A percentile compares a stretch with the other conserved stretches of the same genome.
Conservation (phyloP, 2,888 invertebrate species). For the Lepidochrysops patricia region DNA sequence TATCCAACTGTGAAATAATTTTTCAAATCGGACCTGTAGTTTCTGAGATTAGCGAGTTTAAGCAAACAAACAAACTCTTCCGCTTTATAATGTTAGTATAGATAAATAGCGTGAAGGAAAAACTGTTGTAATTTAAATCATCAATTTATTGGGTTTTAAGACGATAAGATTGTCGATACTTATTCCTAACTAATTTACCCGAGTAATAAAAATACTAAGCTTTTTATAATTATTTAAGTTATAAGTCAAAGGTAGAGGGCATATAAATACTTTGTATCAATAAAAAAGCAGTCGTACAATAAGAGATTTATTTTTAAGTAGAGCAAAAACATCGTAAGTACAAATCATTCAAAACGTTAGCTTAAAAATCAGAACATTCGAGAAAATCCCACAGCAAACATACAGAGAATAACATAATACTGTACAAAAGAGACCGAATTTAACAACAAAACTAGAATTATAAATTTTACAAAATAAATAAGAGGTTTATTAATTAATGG, state of each 20-base stretch:
- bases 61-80: no score
- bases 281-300: constrained; percentile 38
- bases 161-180: no score
- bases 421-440: constrained; percentile 21
- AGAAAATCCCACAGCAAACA: constrained; percentile 17
- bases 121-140: no score
- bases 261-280: constrained; percentile 16
- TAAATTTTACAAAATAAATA: constrained; percentile 28
- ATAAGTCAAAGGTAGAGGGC: not conserved
- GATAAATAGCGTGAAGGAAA: no score
- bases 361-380: constrained; percentile 18
- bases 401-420: constrained; percentile 36
- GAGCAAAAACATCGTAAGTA: constrained; percentile 59
- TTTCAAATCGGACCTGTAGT: no score
- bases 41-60: no score
- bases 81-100: no score
- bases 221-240: no score
- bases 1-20: no score
- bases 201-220: no score
- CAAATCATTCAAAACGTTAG: constrained; percentile 28
- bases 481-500: constrained; percentile 13
- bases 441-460: constrained; percentile 20
- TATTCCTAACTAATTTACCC: no score
- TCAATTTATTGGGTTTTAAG: no score
- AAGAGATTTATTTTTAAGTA: constrained; percentile 57